These are phyloP conservation scores for Myzus persicae DNA, from an alignment of 1,140 invertebrate genomes.

Conservation along the genomic window DNA sequence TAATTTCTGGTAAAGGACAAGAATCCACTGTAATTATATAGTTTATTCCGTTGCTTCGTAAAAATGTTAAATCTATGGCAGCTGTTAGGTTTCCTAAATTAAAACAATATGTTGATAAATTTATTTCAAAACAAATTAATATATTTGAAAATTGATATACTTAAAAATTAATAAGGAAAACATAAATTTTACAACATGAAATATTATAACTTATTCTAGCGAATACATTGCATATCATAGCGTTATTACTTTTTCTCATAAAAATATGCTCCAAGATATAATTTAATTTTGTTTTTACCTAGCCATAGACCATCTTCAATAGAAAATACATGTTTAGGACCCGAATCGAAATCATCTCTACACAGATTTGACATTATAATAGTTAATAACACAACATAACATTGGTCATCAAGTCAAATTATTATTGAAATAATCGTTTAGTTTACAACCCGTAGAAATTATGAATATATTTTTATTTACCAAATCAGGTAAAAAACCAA, in stretches of 20 bases:
- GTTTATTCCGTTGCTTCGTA: conserved; percentile 74
- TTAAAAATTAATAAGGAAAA: neutral
- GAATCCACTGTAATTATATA: conserved; percentile 84
- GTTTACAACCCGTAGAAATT: neutral
- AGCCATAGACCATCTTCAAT: conserved; percentile 78
- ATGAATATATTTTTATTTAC: neutral
- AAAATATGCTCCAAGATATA: too few relatives aligned
- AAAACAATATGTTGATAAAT: conserved; percentile 28
- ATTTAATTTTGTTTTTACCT: conserved; percentile 65
- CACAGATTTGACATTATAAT: conserved; percentile 57
- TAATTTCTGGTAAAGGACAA: conserved; percentile 78
- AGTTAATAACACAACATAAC: neutral
- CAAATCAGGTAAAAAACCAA: neutral
- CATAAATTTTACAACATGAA: neutral
- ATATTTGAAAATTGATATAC: neutral
- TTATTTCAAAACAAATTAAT: neutral
- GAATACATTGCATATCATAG: too few relatives aligned
- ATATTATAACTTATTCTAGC: neutral
- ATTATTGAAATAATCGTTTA: neutral
- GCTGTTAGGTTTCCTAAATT: conserved; percentile 77
- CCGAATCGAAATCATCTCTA: conserved; percentile 70
- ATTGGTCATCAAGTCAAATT: neutral
- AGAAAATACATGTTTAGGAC: conserved; percentile 72
- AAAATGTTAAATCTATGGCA: conserved; percentile 75
- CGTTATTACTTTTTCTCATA: too few relatives aligned